A percentile compares a stretch with the other conserved stretches of the same genome.
These are phyloP conservation scores for Bibio marci DNA, from an alignment of 2,888 invertebrate species.

Conservation along the genomic window DNA sequence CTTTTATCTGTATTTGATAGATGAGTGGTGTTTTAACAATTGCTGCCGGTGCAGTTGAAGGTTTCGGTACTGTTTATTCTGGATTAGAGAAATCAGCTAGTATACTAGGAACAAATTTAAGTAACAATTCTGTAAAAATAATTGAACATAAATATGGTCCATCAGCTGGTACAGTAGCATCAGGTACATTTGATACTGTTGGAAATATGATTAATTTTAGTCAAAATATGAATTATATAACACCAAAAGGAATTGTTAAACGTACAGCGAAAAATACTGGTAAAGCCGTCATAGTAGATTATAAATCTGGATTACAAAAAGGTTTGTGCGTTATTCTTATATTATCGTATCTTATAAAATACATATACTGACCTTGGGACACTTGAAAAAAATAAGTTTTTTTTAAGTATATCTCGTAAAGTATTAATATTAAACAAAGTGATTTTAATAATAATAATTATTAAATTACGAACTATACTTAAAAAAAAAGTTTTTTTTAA, in stretches of 20 bases:
- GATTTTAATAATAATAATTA: no score
- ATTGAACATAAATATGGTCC: conserved; percentile 57
- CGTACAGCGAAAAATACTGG: conserved; percentile 43
- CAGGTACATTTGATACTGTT: conserved; percentile 46
- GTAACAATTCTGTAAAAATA: conserved; percentile 55
- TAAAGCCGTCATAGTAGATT: conserved; percentile 33
- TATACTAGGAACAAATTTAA: conserved; percentile 42
- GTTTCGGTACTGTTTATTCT: conserved; percentile 50
- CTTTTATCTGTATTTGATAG: no score
- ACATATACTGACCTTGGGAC: no score
- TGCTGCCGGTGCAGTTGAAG: conserved; percentile 52
- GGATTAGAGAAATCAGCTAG: conserved; percentile 53
- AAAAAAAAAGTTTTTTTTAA: no score
- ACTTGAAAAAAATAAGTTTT: no score
- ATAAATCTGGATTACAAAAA: conserved; percentile 18
- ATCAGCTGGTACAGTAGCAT: conserved; percentile 44
- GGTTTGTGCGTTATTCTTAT: no score
- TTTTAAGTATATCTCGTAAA: no score
- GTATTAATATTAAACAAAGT: no score
- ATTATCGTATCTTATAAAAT: no score
- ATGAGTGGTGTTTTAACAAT: conserved; percentile 42
- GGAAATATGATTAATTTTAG: conserved; percentile 51
- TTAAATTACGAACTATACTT: no score
- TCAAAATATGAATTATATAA: conserved; percentile 44
- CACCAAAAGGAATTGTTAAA: conserved; percentile 47